Conservation (phyloP, 1,140 invertebrate genomes). For the Drosophila orena region DNA sequence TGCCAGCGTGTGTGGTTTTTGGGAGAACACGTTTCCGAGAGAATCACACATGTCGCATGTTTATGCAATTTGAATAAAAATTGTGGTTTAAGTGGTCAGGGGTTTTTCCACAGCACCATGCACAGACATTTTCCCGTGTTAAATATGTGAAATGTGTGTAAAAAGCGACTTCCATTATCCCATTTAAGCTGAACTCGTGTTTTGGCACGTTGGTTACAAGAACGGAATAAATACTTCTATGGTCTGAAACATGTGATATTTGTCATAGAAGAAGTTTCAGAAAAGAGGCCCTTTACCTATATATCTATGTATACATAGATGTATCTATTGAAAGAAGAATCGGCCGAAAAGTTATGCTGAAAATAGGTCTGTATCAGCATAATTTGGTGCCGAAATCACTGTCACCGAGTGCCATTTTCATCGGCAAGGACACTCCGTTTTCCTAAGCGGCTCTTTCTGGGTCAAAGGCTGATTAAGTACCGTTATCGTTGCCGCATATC, state of each 20-base stretch:
- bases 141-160: not conserved
- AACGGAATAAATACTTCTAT: not conserved
- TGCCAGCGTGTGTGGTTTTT: not conserved
- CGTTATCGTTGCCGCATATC: constrained; percentile 49
- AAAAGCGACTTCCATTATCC: not conserved
- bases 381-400: not conserved
- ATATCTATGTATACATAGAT: too few relatives aligned
- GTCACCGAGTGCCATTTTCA: not conserved
- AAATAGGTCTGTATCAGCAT: not conserved
- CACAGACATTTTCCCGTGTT: not conserved
- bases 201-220: not conserved
- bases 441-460: constrained; percentile 7
- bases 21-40: not conserved
- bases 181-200: not conserved
- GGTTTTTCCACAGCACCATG: not conserved
- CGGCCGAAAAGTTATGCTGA: not conserved
- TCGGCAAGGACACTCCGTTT: not conserved
- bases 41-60: constrained; percentile 3
- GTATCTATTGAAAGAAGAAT: too few relatives aligned
- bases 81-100: not conserved
- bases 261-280: too few relatives aligned
- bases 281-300: too few relatives aligned
- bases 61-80: constrained; percentile 9
- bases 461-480: constrained; percentile 74
- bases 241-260: too few relatives aligned